Evolutionary conservation across 2,113 vertebrate species (phyloP), one percentile per base, ranked within the genome.

Genomic region (Tyto alba): DNA sequence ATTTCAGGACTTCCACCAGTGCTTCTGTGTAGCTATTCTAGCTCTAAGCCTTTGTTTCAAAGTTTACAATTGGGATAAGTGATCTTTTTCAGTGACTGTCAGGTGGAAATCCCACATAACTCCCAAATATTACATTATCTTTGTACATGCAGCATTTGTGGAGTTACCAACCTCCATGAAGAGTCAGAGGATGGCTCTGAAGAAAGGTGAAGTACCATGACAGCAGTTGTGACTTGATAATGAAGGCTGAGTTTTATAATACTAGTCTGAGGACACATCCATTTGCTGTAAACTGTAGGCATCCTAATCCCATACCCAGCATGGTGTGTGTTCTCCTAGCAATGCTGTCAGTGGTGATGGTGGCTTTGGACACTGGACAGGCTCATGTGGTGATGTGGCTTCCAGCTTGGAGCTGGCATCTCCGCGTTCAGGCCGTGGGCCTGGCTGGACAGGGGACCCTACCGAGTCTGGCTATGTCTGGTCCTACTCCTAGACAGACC

Each of bases 321-420:
- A 22, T 3, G 29, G 3, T 20, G 22, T 52, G 67, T 19, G 45
- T 2, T 66, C 45, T 84, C 13, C 79, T 25, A 11, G 47, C 26
- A 10, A 1, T 30, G 78, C 40, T 34, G 36, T 16, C 36, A 9
- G 18, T 17, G 29, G 16, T n/a, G 26, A 7, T 21, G 0, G 1
- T 50, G 64, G 43, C 38, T 89, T 48, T 69, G 53, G 68, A 32
- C n/a, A 41, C 16, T 3, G 11, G 66, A 32, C 8, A 29, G 1
- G 1, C 29, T 64, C n/a, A 4, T 16, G 48, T 9, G 16, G 48
- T 40, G 48, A 20, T 62, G 63, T 4, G 23, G 19, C 34, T 55
- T 68, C 55, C 30, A 68, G 27, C 40, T 34, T 22, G 41, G 52
- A 55, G 21, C 5, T 75, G 60, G 18, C 47, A 59, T 21, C 52